Conservation (phyloP, 2,797 vertebrate genomes). For the Halcyon leucocephala region DNA sequence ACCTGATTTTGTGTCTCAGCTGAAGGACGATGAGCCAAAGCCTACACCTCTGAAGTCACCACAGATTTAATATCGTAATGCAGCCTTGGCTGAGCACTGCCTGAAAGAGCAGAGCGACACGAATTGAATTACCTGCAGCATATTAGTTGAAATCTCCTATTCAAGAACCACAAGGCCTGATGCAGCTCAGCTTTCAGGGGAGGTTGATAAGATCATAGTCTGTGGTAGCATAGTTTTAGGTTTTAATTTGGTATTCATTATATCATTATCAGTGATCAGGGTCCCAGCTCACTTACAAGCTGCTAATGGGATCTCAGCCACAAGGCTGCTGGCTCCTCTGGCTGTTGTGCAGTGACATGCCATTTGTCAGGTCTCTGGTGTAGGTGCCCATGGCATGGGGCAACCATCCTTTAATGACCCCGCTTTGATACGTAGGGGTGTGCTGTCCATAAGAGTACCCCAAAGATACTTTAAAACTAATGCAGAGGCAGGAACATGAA, state of each 20-base stretch:
- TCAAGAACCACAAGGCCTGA: not conserved
- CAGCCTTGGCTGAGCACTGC: constrained; percentile 1
- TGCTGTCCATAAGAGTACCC: not conserved
- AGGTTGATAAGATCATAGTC: constrained; percentile 1
- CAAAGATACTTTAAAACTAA: not conserved
- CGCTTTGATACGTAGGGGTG: rapidly evolving
- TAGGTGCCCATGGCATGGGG: not conserved
- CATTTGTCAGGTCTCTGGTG: rapidly evolving
- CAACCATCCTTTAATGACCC: not conserved
- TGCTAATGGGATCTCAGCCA: not conserved
- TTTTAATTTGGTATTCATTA: constrained; percentile 51
- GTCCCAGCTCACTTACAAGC: rapidly evolving
- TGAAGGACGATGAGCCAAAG: constrained; percentile 38
- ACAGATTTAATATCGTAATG: constrained; percentile 42
- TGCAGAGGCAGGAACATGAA: rapidly evolving
- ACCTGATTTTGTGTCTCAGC: constrained; percentile 24
- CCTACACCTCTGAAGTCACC: constrained; percentile 16
- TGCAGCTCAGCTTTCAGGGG: constrained; percentile 41
- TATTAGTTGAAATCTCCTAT: not conserved
- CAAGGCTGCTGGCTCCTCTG: not conserved
- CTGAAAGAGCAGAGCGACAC: not conserved
- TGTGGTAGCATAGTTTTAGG: not conserved
- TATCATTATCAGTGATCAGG: not conserved
- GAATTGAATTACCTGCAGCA: constrained; percentile 55
- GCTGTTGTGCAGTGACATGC: not conserved